Evolutionary conservation across 2,797 vertebrate genomes (phyloP).

Genomic region (Bovichtus diacanthus): DNA sequence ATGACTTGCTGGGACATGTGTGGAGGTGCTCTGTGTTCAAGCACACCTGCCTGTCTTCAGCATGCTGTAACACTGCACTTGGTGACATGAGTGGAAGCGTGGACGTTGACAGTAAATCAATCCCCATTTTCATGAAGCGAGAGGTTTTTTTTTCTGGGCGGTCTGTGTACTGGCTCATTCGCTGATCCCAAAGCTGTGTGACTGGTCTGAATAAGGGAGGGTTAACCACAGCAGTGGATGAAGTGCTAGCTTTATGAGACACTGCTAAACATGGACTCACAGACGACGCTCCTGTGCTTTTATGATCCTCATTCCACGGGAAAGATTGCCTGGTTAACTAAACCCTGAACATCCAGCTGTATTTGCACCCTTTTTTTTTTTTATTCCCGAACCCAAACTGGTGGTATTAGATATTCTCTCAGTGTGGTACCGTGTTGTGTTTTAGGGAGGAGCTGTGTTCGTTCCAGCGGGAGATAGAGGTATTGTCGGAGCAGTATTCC

Average conservation of each 20-base stretch:
- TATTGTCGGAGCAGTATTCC: constrained; percentile 89
- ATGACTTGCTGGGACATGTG: constrained; percentile 26
- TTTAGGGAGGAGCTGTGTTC: constrained; percentile 88
- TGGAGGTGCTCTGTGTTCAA: background rate
- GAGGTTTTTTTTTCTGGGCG: background rate
- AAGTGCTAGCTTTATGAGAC: too few species aligned
- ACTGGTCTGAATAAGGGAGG: too few species aligned
- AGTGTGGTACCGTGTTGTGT: constrained; percentile 26
- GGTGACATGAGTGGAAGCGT: background rate
- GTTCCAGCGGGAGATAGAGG: constrained; percentile 88
- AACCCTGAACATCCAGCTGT: background rate
- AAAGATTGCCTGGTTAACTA: background rate
- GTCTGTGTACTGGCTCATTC: background rate
- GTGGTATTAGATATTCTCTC: background rate
- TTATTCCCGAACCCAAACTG: background rate
- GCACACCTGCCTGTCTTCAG: constrained; percentile 10
- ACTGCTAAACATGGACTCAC: background rate
- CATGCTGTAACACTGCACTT: constrained; percentile 1
- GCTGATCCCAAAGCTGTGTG: background rate
- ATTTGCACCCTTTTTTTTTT: background rate
- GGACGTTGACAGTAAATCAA: constrained; percentile 39
- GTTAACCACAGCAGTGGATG: too few species aligned
- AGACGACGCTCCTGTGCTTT: constrained; percentile 15
- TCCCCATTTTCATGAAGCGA: background rate
- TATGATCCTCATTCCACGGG: constrained; percentile 5